Evolutionary conservation across 1,140 invertebrate genomes (phyloP).

Genomic region (Holotrichia oblita): DNA sequence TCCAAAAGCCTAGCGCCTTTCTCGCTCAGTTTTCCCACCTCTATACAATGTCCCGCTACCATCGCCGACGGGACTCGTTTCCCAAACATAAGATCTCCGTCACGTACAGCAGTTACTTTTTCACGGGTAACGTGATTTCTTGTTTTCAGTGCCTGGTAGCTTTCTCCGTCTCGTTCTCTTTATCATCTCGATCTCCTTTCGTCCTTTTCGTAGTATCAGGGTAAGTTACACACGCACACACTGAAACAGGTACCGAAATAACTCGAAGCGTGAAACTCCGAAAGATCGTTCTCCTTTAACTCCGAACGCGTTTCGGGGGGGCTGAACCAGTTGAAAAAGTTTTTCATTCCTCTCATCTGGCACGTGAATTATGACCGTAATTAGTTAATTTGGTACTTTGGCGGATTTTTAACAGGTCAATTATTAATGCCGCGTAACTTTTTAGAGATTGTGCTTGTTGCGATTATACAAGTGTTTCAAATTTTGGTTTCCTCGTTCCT

Average conservation of each 20-base stretch:
- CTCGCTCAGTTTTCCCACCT: not conserved
- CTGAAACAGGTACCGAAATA: not conserved
- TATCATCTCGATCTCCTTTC: slow-evolving; percentile 26
- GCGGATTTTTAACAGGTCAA: slow-evolving; percentile 26
- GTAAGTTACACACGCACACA: not conserved
- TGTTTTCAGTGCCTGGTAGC: slow-evolving; percentile 29
- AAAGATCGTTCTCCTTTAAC: slow-evolving; percentile 34
- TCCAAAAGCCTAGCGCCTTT: not conserved
- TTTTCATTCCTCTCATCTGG: slow-evolving; percentile 34
- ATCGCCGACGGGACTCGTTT: slow-evolving; percentile 29
- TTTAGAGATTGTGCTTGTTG: not conserved
- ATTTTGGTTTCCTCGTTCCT: no score
- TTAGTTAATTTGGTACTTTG: slow-evolving; percentile 26
- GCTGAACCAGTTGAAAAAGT: slow-evolving; percentile 7
- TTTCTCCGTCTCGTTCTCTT: not conserved
- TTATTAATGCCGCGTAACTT: slow-evolving; percentile 24
- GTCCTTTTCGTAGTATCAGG: not conserved
- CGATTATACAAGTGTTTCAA: not conserved
- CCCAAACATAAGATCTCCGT: slow-evolving; percentile 36
- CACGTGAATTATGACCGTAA: slow-evolving; percentile 25
- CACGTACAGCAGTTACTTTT: slow-evolving; percentile 36
- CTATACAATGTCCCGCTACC: not conserved
- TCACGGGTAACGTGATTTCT: slow-evolving; percentile 36
- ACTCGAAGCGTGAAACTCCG: slow-evolving; percentile 5
- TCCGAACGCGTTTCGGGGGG: not conserved